These are phyloP conservation scores for Drosophila vallismaia DNA, from an alignment of 2,888 invertebrate species.

Conservation along the genomic window DNA sequence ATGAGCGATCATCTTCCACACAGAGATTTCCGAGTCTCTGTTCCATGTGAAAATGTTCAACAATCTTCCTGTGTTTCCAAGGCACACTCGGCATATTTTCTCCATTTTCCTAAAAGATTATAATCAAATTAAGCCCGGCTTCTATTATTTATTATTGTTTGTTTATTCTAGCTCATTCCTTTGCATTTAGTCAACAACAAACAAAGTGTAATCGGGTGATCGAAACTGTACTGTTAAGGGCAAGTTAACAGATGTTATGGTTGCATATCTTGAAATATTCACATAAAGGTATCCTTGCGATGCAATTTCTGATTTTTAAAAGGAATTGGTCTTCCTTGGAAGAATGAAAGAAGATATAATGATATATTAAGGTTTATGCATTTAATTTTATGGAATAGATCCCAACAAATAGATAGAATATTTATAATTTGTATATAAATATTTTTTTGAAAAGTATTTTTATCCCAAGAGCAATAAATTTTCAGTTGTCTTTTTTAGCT, in stretches of 20 bases:
- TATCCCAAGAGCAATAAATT: neutral
- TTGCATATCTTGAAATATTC: neutral
- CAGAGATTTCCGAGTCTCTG: neutral
- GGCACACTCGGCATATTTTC: conserved; percentile 10
- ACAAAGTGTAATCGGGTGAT: neutral
- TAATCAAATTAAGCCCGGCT: neutral
- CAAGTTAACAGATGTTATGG: neutral
- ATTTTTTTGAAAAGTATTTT: neutral
- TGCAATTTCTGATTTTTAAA: neutral
- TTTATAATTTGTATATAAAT: neutral
- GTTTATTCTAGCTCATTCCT: neutral
- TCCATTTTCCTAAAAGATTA: neutral
- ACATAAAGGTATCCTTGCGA: no score
- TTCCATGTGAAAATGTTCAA: conserved; percentile 3
- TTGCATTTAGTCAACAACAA: neutral
- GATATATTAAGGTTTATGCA: no score
- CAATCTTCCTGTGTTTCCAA: neutral
- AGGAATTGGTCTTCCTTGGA: neutral
- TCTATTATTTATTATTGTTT: neutral
- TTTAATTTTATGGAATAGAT: no score
- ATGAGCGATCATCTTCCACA: conserved; percentile 10
- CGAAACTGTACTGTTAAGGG: neutral
- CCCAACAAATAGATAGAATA: no score
- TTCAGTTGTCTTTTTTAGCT: neutral
- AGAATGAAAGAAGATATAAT: neutral